Evolutionary conservation across 2,888 invertebrate genomes (phyloP), one percentile per base, ranked within the genome.

Genomic region (Drosophila mimica): DNA sequence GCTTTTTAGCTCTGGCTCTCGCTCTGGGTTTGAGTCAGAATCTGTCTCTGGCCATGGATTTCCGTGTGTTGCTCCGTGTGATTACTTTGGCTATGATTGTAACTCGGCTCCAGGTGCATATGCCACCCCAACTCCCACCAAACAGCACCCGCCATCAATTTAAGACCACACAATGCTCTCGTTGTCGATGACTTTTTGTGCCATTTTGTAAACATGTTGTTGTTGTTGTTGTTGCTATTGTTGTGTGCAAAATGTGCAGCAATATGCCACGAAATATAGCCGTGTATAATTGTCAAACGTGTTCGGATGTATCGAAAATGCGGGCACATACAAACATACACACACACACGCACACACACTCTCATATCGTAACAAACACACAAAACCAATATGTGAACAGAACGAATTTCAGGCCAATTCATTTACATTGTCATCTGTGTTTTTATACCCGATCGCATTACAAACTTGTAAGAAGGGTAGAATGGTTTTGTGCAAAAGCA

Each of bases 281-380:
- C 89, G 80, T 86, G 89, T 83, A 88, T 87, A 90, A 87, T 87
- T 87, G 87, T 90, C 89, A 86, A 90, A 88, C 87, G 88, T 86
- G 86, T 89, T 85, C 83, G 72, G 79, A 69, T 74, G 81, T 86
- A 83, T 78, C 73, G 79, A 79, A 81, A 74, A 51, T 76, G 48
- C 67, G 46, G n/a, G 62, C 71, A 68, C 48, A 74, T 53, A 75
- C 64, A 68, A 13, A 51, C 25, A 63, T 53, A 48, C 58, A 62
- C 57, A 60, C 38, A 53, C 49, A 65, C 65, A 69, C n/a, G 33
- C 11, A 59, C 43, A 36, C n/a, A 33, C 9, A n/a, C n/a, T 40
- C 40, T 4, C 40, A 40, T 9, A 40, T 40, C 5, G 40, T n/a
- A 9, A 9, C 56, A 69, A 28, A 62, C 34, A 72, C 34, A 54